A percentile compares a stretch with the other conserved stretches of the same genome.
Conservation (phyloP, 2,888 invertebrate species). For the Ormyrus nitidulus region DNA sequence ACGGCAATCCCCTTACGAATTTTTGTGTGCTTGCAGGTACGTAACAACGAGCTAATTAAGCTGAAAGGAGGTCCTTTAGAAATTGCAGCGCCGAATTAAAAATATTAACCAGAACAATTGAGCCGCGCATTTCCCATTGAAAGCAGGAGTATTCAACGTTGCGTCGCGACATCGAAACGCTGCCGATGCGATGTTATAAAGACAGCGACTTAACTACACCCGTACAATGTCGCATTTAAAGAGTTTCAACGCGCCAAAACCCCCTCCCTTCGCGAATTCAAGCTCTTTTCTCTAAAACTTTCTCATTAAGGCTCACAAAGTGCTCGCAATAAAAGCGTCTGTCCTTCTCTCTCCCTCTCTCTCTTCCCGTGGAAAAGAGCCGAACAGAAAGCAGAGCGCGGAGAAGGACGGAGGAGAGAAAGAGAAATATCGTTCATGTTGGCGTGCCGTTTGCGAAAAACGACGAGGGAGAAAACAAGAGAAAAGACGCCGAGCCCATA, state of each 20-base stretch:
- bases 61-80: too few relatives aligned
- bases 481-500: background rate
- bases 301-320: constrained; percentile 43
- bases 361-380: background rate
- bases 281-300: constrained; percentile 18
- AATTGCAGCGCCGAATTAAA: too few relatives aligned
- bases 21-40: too few relatives aligned
- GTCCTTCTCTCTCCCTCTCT: too few relatives aligned
- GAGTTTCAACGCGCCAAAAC: background rate
- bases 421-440: constrained; percentile 5
- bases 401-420: background rate
- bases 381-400: background rate
- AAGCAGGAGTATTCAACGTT: too few relatives aligned
- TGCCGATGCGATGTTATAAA: too few relatives aligned
- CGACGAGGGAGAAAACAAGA: background rate
- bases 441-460: constrained; percentile 3
- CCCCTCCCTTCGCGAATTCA: background rate
- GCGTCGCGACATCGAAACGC: too few relatives aligned
- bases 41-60: too few relatives aligned
- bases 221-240: background rate
- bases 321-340: constrained; percentile 30
- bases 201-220: too few relatives aligned
- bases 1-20: too few relatives aligned
- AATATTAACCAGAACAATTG: too few relatives aligned
- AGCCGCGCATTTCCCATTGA: too few relatives aligned